Evolutionary conservation across 2,113 vertebrate species (phyloP), one percentile per base, ranked within the genome.

Genomic region (Corvus moneduloides): DNA sequence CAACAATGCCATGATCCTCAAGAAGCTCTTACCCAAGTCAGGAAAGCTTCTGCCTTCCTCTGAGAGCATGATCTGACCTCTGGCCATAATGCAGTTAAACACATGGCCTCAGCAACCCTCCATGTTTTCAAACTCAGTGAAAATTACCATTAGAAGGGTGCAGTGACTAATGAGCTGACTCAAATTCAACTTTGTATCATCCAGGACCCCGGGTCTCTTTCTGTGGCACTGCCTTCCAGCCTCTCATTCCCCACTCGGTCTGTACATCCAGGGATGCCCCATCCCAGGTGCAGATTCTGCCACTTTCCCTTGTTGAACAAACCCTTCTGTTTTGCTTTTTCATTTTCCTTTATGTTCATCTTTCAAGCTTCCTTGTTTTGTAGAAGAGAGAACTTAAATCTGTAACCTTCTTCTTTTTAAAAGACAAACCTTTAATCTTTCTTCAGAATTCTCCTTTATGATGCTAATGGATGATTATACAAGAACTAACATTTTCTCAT

Each of bases 391-490:
- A 89, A 90, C 37, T 77, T 44, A 46, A 84, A 90, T 84, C 4
- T n/a, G 17, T 76, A 94, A 59, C 19, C 13, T 68, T 75, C 72
- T 72, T 26, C 43, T 41, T 77, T 37, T 9, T 12, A 23, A 68
- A 28, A 83, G 84, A n/a, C 30, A 78, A 84, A 84, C 14, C 48
- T 94, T 95, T 68, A 68, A 27, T 79, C 69, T 92, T 85, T 71
- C 71, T 83, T 94, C 72, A 71, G 51, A 83, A 51, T 83, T 78
- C 20, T 67, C 43, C 73, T 93, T 95, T 83, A 90, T 91, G 21
- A 94, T 86, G 90, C 6, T 93, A 95, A 96, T 91, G 71, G 66
- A 82, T 20, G 16, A 83, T 86, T 88, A 77, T 30, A 77, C 46
- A 90, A 58, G 59, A 94, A 91, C 41, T 76, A 91, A 73, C 58